These are phyloP conservation scores for Porites divaricata DNA, from an alignment of 92 coral and sea anemone species.

Conservation along the genomic window DNA sequence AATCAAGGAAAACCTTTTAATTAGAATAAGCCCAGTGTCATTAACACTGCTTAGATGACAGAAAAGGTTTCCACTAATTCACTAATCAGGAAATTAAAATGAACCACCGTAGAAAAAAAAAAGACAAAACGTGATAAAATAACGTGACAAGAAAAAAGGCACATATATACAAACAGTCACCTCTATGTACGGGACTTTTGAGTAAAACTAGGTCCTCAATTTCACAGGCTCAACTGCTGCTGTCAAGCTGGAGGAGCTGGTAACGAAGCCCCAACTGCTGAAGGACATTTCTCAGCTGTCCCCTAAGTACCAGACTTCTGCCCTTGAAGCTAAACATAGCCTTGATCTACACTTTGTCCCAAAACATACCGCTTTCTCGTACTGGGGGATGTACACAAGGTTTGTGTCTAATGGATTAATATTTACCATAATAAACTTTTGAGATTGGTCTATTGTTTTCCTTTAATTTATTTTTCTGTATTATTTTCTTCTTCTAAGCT, in stretches of 20 bases:
- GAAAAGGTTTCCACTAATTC: too few relatives aligned
- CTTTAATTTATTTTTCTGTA: too few relatives aligned
- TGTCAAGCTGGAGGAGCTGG: constrained; percentile 38
- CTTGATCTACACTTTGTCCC: constrained; percentile 57
- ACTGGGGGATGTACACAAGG: constrained; percentile 69
- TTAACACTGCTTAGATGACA: too few relatives aligned
- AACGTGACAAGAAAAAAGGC: too few relatives aligned
- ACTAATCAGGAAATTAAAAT: too few relatives aligned
- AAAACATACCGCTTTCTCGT: constrained; percentile 56
- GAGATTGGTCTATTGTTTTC: neutral
- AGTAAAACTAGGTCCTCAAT: too few relatives aligned
- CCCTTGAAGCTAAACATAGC: constrained; percentile 57
- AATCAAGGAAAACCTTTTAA: too few relatives aligned
- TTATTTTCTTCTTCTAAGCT: neutral
- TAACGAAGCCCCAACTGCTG: constrained; percentile 23
- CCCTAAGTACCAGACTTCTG: constrained; percentile 56
- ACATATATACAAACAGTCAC: too few relatives aligned
- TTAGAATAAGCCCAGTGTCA: too few relatives aligned
- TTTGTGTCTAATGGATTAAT: neutral
- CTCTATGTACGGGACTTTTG: too few relatives aligned
- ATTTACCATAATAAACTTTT: neutral
- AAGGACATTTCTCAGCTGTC: constrained; percentile 57
- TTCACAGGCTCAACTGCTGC: constrained; percentile 35
- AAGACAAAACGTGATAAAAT: too few relatives aligned
- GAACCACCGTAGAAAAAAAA: too few relatives aligned